These are phyloP conservation scores for Drosophila stalkeri DNA, from an alignment of 2,888 invertebrate genomes.

Conservation along the genomic window DNA sequence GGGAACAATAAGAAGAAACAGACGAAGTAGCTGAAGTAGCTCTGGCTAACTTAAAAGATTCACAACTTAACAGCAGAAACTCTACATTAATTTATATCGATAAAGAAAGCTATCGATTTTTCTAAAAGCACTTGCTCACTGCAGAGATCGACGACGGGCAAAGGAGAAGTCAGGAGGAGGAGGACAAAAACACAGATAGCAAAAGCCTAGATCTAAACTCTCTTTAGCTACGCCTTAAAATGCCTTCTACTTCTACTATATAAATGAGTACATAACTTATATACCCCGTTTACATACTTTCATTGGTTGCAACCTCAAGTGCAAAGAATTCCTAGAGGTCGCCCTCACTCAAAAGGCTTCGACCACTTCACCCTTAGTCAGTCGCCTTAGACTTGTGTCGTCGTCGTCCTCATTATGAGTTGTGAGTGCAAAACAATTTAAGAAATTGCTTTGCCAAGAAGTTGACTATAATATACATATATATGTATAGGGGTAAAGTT, in stretches of 20 bases:
- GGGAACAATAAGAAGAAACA: no score
- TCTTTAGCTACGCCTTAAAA: neutral
- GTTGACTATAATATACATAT: neutral
- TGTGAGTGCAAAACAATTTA: conserved; percentile 71
- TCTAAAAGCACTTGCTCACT: neutral
- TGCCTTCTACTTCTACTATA: neutral
- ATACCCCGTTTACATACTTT: neutral
- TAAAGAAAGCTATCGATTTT: neutral
- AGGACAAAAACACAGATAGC: no score
- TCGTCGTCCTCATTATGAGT: conserved; percentile 57
- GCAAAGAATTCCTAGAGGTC: conserved; percentile 1
- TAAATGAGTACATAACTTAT: neutral
- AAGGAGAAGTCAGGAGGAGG: neutral
- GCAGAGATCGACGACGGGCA: neutral
- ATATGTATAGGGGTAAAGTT: conserved; percentile 2
- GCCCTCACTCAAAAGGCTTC: neutral
- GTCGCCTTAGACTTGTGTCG: conserved; percentile 14
- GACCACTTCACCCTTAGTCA: conserved; percentile 1
- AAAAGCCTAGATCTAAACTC: neutral
- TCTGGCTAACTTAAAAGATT: no score
- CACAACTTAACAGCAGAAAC: neutral
- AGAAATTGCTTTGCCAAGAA: conserved; percentile 66
- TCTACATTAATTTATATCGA: neutral
- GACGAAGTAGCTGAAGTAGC: no score
- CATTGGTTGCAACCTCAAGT: neutral